Evolutionary conservation across 2,888 invertebrate genomes (phyloP), one percentile per base, ranked within the genome.

Genomic region (Tolmerus cingulatus): DNA sequence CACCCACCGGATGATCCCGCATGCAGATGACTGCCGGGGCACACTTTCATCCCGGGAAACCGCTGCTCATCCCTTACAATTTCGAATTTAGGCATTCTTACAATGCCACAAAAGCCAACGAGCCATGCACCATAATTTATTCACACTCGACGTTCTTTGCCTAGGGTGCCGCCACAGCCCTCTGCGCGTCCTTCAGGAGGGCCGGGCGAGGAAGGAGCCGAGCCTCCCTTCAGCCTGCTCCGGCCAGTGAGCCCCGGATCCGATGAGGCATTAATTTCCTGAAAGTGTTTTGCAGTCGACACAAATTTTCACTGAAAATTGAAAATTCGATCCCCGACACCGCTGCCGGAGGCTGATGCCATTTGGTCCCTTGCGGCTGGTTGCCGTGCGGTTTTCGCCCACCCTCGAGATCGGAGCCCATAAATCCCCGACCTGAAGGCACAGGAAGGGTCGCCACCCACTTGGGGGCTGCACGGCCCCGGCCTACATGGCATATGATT

Each of bases 241-340:
- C 34, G 19, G 66, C n/a, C 30, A 37, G 51, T 27, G 12, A 66
- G 19, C 66, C 23, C 40, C 30, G 40, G 46, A 82, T 51, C 76
- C 86, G 77, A 86, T 77, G 51, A 77, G 76, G 86, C 86, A 86
- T 86, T 76, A 86, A 86, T 86, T 86, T 86, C 76, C 37, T 77
- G 86, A 51, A 77, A 86, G 86, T 86, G 76, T 86, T 86, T 76
- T 86, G 86, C 51, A 86, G 86, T 76, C 86, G 86, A 86, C 86
- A 86, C 86, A 86, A 86, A 86, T 86, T 86, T 77, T 51, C 76
- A 76, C 74, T 86, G 86, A 46, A 86, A 86, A 86, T 86, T 86
- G 86, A 86, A 86, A 76, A 76, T 86, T 86, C 76, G 30, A 86
- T 76, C 9, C 76, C 5, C 46, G 30, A 19, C 40, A 14, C 43